Evolutionary conservation across 2,888 invertebrate genomes (phyloP).

Genomic region (Calameuta pallipes): DNA sequence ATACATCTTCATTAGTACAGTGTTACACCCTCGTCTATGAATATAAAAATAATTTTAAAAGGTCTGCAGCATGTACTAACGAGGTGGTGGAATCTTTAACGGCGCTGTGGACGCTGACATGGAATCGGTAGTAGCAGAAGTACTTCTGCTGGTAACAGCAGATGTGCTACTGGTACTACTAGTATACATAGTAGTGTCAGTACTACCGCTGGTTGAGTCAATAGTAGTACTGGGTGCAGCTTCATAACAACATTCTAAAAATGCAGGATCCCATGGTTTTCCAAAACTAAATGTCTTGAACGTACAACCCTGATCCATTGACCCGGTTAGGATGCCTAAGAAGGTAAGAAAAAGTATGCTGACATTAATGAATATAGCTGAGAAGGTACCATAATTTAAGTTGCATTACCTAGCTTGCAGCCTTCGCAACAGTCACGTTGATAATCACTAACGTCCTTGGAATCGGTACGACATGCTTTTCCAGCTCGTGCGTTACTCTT

Average conservation of each 20-base stretch:
- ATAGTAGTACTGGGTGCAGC: conserved; percentile 46
- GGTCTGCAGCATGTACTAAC: conserved; percentile 19
- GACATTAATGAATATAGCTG: background rate
- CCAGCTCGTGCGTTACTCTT: conserved; percentile 68
- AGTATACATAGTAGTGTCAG: conserved; percentile 14
- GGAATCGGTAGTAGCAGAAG: conserved; percentile 16
- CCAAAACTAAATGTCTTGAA: conserved; percentile 70
- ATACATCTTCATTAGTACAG: background rate
- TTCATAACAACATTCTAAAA: conserved; percentile 72
- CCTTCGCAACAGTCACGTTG: conserved; percentile 61
- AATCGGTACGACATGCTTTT: conserved; percentile 53
- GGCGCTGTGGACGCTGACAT: background rate
- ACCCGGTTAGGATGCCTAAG: conserved; percentile 71
- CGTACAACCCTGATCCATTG: conserved; percentile 70
- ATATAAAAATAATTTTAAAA: background rate
- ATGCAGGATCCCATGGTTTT: conserved; percentile 72
- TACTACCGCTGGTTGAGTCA: conserved; percentile 13
- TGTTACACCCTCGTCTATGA: background rate
- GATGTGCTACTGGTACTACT: conserved; percentile 16
- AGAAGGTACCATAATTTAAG: background rate
- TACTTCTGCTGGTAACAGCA: background rate
- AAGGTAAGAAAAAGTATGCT: background rate
- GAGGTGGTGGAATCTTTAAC: conserved; percentile 31
- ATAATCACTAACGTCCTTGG: conserved; percentile 46
- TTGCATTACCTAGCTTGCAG: conserved; percentile 55